Evolutionary conservation across 37 sponge, comb jelly and placozoan species (phyloP), one percentile per base, ranked within the genome.

Genomic region (Ianthella basta): DNA sequence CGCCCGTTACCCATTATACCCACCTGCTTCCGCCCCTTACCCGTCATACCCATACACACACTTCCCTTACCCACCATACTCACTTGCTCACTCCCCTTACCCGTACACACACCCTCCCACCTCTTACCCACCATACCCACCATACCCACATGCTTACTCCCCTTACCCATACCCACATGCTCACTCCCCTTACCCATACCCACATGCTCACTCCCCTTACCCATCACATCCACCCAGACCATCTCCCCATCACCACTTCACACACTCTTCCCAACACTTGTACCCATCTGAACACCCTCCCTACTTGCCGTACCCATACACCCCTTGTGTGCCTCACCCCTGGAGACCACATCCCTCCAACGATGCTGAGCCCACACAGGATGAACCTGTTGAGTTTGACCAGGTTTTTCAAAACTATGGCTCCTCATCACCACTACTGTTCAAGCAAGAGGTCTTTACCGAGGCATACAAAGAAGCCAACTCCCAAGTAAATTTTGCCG

Each of bases 401-500:
- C 18, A 57, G 15, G 18, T 57, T 20, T 57, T 57, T 57, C 18
- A 57, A 18, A 18, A 57, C 15, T 57, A 57, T 57, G 59, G 15
- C 18, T 15, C 59, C 15, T 57, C 59, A 57, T 57, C 59, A 57
- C 59, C 59, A 57, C 18, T 57, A 57, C 18, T 57, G 15, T 20
- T 57, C 15, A 57, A 57, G 18, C 59, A 15, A 15, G 15, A 15
- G 15, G 68, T 66, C 14, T 14, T 66, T 66, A 14, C 68, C 14
- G 68, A 66, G 27, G 23, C 27, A 16, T 66, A 66, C 29, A 66
- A n/a, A n/a, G 14, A 19, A 25, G 68, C 68, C 23, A 66, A 66
- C 29, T 66, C 68, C 13, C 68, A 66, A 23, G 68, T 66, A 14
- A 66, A 66, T 66, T 23, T 66, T 19, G 68, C 68, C 23, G 68